These are phyloP conservation scores for Lordiphosa fenestrarum DNA, from an alignment of 2,888 invertebrate species.

Conservation along the genomic window DNA sequence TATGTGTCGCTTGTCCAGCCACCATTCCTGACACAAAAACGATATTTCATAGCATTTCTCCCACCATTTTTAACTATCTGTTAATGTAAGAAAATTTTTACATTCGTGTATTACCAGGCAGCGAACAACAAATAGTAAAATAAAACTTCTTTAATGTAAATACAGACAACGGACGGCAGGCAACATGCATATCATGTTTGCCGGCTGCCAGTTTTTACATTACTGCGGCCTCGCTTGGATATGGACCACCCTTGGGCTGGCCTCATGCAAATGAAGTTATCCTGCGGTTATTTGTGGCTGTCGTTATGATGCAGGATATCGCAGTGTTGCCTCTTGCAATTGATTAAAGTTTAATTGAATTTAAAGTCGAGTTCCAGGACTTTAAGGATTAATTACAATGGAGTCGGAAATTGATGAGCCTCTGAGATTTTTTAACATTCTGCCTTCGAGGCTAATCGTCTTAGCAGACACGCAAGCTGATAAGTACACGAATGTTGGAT, in stretches of 20 bases:
- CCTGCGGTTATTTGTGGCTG: conserved; percentile 72
- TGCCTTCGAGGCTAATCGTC: conserved; percentile 25
- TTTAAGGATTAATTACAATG: conserved; percentile 42
- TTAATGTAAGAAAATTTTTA: conserved; percentile 53
- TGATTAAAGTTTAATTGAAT: conserved; percentile 66
- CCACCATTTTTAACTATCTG: conserved; percentile 48
- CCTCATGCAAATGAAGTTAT: conserved; percentile 69
- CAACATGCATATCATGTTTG: conserved; percentile 11
- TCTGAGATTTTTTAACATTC: conserved; percentile 20
- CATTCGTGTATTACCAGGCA: conserved; percentile 43
- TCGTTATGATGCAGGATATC: conserved; percentile 56
- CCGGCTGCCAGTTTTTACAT: conserved; percentile 29
- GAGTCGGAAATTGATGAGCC: conserved; percentile 19
- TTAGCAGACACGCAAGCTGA: conserved; percentile 48
- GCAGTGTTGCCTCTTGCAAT: conserved; percentile 42
- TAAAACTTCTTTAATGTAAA: conserved; percentile 58
- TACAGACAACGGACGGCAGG: conserved; percentile 36
- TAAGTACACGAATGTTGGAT: conserved; percentile 26
- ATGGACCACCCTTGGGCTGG: conserved; percentile 24
- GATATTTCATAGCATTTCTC: neutral
- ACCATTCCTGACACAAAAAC: too few relatives aligned
- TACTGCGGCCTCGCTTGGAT: conserved; percentile 36
- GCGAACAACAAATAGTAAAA: conserved; percentile 46
- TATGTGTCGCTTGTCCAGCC: too few relatives aligned
- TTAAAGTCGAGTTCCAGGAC: conserved; percentile 38